Evolutionary conservation across 2,113 vertebrate species (phyloP), one percentile per base, ranked within the genome.

Genomic region (Pelobates fuscus): DNA sequence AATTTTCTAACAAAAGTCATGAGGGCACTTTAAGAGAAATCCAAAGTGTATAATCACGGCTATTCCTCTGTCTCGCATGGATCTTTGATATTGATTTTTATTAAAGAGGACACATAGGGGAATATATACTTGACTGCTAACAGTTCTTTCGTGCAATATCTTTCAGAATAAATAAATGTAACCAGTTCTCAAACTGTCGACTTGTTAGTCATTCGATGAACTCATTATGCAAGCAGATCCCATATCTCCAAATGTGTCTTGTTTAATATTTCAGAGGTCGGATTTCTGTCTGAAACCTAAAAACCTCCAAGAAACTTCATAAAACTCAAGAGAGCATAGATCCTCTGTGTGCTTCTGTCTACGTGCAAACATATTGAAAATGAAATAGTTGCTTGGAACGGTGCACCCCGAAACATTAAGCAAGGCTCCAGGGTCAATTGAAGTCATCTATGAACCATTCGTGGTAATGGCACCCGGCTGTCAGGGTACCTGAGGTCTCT

Each of bases 41-140:
- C 2, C 3, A 61, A 8, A 14, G 26, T 15, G 26, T 14, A 29
- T 61, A 61, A 61, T 27, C 18, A 25, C 1, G 25, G 26, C 8
- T 61, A 17, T 29, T 61, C 1, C 17, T n/a, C n/a, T 25, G 29
- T 61, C 15, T 61, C 58, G 26, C 15, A 37, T 2, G 29, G 6
- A 17, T n/a, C 60, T 62, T 62, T 62, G 29, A 63, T 63, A 63
- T 63, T 63, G 30, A 63, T 37, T 37, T 37, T 2, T 18, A 32
- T 63, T 17, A 63, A 14, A 37, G 5, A n/a, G 18, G 30, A 37
- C 29, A 30, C 60, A 63, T 63, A 20, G 37, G 29, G 20, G 26
- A 59, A 61, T 14, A 29, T 63, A n/a, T 32, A 8, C n/a, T 20
- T 3, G 29, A 8, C 60, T 37, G 29, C 27, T 32, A 63, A 37